Evolutionary conservation across 2,113 vertebrate genomes (phyloP).

Genomic region (Pseudorasbora parva): DNA sequence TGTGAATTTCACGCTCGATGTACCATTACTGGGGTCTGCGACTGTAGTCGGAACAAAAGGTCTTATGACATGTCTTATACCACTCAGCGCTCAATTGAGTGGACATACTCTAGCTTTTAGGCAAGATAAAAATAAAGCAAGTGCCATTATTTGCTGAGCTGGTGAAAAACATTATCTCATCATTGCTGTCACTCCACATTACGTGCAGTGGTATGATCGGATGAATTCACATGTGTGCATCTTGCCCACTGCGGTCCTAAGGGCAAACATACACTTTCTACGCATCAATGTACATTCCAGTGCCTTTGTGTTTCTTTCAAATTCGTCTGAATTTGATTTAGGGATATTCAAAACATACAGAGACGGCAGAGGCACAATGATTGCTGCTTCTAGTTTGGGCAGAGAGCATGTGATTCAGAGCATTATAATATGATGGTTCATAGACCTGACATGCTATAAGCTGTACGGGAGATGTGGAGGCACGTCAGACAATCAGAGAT

Average conservation of each 20-base stretch:
- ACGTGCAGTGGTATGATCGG: constrained; percentile 15
- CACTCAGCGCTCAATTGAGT: constrained; percentile 35
- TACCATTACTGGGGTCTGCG: not conserved
- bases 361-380: not conserved
- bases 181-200: constrained; percentile 24
- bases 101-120: constrained; percentile 15
- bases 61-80: not conserved
- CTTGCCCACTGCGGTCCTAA: not conserved
- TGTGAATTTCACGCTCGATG: not conserved
- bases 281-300: not conserved
- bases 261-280: constrained; percentile 2
- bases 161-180: constrained; percentile 19
- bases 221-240: constrained; percentile 6
- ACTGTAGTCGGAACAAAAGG: constrained; percentile 2
- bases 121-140: constrained; percentile 36
- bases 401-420: not conserved
- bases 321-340: too few species aligned
- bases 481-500: not conserved
- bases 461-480: not conserved
- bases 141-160: constrained; percentile 11
- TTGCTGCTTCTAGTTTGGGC: not conserved
- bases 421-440: not conserved
- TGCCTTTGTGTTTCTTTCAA: constrained; percentile 11
- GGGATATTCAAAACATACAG: not conserved
- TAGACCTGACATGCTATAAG: not conserved